Evolutionary conservation across 2,888 invertebrate genomes (phyloP).

Genomic region (Leistus spinibarbis): DNA sequence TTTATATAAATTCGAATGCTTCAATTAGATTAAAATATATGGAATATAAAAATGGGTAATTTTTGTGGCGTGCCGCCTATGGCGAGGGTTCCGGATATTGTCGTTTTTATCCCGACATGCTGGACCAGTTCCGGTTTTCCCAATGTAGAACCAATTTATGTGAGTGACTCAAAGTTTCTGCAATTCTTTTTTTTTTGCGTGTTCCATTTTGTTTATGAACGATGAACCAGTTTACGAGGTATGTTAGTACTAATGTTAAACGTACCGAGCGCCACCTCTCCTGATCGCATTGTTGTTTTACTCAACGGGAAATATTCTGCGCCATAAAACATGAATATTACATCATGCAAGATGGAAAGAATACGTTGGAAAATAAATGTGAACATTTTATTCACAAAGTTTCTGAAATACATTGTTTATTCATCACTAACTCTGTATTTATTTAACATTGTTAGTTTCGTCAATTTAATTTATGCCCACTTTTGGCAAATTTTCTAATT

Average conservation of each 20-base stretch:
- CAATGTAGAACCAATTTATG: constrained; percentile 36
- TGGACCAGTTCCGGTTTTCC: constrained; percentile 22
- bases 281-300: constrained; percentile 30
- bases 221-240: constrained; percentile 7
- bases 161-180: constrained; percentile 37
- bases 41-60: no score
- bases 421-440: no score
- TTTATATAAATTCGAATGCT: no score
- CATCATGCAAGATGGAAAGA: no score
- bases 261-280: constrained; percentile 28
- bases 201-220: constrained; percentile 35
- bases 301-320: constrained; percentile 34
- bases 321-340: constrained; percentile 34
- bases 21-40: no score
- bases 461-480: no score
- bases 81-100: neutral
- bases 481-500: no score
- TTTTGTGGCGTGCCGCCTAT: neutral
- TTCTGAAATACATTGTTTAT: no score
- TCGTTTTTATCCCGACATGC: constrained; percentile 31
- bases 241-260: no score
- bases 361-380: no score
- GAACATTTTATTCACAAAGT: no score
- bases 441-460: no score
- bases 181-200: constrained; percentile 38